Evolutionary conservation across 2,113 vertebrate species (phyloP).

Genomic region (Anser brachyrhynchus): DNA sequence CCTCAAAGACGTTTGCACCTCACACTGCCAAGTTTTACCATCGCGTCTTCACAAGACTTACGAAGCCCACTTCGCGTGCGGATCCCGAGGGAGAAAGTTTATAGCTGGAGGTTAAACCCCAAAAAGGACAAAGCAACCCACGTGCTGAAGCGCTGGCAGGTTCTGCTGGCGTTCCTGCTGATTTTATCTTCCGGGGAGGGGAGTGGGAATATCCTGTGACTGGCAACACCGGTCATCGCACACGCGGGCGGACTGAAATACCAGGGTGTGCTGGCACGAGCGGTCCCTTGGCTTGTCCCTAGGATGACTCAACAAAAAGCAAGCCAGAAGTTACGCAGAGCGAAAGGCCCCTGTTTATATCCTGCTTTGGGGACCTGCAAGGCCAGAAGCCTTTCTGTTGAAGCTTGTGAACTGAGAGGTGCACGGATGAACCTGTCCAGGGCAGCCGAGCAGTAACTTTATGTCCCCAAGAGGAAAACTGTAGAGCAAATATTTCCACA

Average conservation of each 20-base stretch:
- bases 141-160: neutral
- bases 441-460: neutral
- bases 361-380: neutral
- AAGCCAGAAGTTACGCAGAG: neutral
- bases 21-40: neutral
- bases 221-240: neutral
- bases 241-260: neutral
- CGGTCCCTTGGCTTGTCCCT: neutral
- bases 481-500: neutral
- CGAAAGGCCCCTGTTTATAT: neutral
- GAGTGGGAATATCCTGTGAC: rapidly evolving
- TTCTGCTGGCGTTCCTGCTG: neutral
- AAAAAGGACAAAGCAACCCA: neutral
- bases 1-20: neutral
- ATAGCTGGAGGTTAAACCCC: neutral
- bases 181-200: neutral
- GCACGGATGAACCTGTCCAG: rapidly evolving
- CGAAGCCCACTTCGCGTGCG: rapidly evolving
- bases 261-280: neutral
- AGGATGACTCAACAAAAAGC: neutral
- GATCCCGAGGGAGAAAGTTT: neutral
- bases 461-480: neutral
- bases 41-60: neutral
- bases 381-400: neutral
- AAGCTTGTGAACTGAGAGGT: neutral